Evolutionary conservation across 1,140 invertebrate genomes (phyloP).

Genomic region (Macrostomum lignano): DNA sequence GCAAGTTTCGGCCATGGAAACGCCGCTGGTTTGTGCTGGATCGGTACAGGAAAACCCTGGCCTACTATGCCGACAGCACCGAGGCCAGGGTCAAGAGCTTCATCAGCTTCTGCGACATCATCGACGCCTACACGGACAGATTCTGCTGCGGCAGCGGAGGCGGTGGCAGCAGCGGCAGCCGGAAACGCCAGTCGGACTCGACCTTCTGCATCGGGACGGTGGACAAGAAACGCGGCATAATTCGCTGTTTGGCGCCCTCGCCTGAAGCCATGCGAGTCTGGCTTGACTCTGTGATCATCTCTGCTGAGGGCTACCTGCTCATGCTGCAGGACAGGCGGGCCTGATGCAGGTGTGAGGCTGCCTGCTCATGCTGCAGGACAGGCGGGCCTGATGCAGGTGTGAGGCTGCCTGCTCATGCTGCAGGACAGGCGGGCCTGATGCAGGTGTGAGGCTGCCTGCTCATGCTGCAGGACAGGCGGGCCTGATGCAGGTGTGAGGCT

Average conservation of each 20-base stretch:
- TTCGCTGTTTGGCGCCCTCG: constrained; percentile 70
- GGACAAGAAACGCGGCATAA: constrained; percentile 54
- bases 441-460: too few relatives aligned
- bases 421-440: too few relatives aligned
- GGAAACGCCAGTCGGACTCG: constrained; percentile 41
- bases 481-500: too few relatives aligned
- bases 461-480: too few relatives aligned
- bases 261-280: constrained; percentile 77
- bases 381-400: too few relatives aligned
- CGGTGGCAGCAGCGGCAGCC: too few relatives aligned
- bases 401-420: too few relatives aligned
- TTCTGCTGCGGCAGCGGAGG: too few relatives aligned
- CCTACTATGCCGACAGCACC: constrained; percentile 62
- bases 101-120: constrained; percentile 79
- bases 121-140: constrained; percentile 83
- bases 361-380: too few relatives aligned
- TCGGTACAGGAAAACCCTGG: constrained; percentile 44
- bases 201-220: constrained; percentile 86
- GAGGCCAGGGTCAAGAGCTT: constrained; percentile 59
- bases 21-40: constrained; percentile 91
- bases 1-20: constrained; percentile 65
- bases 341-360: too few relatives aligned
- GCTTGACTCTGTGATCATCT: constrained; percentile 75
- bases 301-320: constrained; percentile 54
- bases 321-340: too few relatives aligned